phyloP scores from a whole-genome alignment of 2,797 vertebrate genomes.

The Chloroceryle inda region DNA sequence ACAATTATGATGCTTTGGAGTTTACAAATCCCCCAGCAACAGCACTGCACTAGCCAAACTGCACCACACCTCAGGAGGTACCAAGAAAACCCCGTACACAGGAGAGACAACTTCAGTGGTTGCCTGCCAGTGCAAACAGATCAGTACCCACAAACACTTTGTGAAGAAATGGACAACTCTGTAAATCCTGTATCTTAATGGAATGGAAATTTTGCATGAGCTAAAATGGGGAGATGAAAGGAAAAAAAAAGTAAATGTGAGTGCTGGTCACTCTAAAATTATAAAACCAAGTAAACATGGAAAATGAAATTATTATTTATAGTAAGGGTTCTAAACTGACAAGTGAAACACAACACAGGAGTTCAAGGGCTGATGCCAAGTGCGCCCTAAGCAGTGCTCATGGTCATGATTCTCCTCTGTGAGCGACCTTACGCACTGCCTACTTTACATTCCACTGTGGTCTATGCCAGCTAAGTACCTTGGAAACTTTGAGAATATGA shows the following conservation, averaged over 20 bases:
- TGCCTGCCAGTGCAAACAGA: not conserved
- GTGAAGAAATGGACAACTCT: not conserved
- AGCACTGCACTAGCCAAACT: too few relatives aligned
- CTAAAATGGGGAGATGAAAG: not conserved
- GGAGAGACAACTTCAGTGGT: not conserved
- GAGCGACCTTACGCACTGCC: not conserved
- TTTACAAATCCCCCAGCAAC: too few relatives aligned
- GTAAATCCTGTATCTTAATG: not conserved
- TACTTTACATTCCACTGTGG: slow-evolving; percentile 15
- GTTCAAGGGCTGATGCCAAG: not conserved
- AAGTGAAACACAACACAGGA: not conserved
- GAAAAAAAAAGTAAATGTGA: not conserved
- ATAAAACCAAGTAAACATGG: not conserved
- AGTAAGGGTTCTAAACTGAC: not conserved
- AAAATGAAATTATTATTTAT: not conserved
- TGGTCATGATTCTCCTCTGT: not conserved
- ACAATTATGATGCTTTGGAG: not conserved
- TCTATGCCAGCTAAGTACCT: slow-evolving; percentile 1
- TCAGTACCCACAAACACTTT: not conserved
- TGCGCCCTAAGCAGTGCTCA: not conserved
- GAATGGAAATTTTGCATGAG: not conserved
- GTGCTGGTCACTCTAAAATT: not conserved
- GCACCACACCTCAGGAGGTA: not conserved
- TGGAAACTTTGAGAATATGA: slow-evolving; percentile 1
- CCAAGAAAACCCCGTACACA: not conserved